Conservation (phyloP, 2,797 vertebrate species). For the Antennarius maculatus region DNA sequence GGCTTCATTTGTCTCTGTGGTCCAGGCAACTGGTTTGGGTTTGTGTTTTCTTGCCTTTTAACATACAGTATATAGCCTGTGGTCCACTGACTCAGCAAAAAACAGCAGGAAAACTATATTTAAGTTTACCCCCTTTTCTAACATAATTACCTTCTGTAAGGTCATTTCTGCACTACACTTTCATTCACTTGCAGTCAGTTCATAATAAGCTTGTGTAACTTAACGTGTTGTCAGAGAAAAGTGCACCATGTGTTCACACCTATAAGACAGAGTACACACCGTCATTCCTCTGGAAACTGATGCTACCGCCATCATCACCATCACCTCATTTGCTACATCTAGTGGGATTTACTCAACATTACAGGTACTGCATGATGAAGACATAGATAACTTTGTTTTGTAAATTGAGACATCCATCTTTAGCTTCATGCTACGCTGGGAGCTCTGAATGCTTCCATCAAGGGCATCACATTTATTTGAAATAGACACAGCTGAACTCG, state of each 20-base stretch:
- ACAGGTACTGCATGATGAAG: conserved; percentile 39
- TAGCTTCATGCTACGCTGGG: not conserved
- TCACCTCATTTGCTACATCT: conserved; percentile 69
- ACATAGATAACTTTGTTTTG: conserved; percentile 5
- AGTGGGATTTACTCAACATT: conserved; percentile 68
- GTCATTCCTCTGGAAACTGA: not conserved
- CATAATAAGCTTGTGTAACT: not conserved
- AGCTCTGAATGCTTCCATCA: conserved; percentile 11
- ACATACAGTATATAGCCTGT: conserved; percentile 14
- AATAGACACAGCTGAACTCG: not conserved
- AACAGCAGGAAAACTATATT: not conserved
- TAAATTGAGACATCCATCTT: conserved; percentile 4
- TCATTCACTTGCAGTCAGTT: not conserved
- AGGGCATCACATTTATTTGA: not conserved
- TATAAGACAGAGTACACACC: not conserved
- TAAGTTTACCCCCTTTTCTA: not conserved
- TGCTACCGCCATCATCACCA: not conserved
- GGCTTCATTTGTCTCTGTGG: not conserved
- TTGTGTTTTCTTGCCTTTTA: not conserved
- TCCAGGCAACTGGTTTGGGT: conserved; percentile 4
- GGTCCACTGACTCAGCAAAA: conserved; percentile 6
- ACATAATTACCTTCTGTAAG: not conserved
- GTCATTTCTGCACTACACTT: not conserved
- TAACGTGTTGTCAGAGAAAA: not conserved
- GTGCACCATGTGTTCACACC: not conserved